These are phyloP conservation scores for Dipus sagitta DNA, from an alignment of 2,797 vertebrate genomes.

Conservation along the genomic window DNA sequence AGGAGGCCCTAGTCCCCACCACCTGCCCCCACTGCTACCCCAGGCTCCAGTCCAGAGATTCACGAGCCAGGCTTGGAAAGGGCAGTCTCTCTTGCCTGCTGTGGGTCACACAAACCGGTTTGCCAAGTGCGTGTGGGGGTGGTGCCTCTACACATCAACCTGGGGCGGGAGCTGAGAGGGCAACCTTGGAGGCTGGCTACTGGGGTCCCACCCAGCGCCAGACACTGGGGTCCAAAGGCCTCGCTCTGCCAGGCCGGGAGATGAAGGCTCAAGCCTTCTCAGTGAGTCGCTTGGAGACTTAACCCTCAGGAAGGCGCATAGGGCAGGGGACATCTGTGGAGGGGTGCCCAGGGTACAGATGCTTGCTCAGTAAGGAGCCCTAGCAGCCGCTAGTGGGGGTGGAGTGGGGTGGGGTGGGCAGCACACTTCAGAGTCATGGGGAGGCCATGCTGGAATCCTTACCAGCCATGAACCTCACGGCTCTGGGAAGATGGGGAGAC, in stretches of 20 bases:
- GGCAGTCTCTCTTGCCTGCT: background rate
- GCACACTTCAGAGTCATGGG: background rate
- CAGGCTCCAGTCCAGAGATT: background rate
- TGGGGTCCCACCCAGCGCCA: background rate
- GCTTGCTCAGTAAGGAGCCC: background rate
- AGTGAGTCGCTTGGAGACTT: background rate
- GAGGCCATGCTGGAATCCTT: no score
- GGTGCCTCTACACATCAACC: background rate
- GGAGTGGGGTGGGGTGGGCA: no score
- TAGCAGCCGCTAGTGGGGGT: background rate
- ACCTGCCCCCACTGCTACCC: background rate
- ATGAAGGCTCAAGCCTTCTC: no score
- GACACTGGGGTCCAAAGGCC: background rate
- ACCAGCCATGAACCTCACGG: no score
- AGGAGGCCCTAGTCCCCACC: background rate
- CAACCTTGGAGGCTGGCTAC: background rate
- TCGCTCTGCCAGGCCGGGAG: background rate
- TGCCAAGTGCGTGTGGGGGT: background rate
- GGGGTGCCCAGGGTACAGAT: background rate
- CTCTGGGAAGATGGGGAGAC: background rate
- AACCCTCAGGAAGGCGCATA: background rate
- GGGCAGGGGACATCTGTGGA: background rate
- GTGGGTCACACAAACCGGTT: background rate
- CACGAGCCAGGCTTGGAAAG: background rate
- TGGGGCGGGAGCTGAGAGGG: background rate